Percentiles rank a stretch among this genome's conserved stretches.
phyloP scores from a whole-genome alignment of 2,888 invertebrate species.

The Pristionchus fissidentatus region DNA sequence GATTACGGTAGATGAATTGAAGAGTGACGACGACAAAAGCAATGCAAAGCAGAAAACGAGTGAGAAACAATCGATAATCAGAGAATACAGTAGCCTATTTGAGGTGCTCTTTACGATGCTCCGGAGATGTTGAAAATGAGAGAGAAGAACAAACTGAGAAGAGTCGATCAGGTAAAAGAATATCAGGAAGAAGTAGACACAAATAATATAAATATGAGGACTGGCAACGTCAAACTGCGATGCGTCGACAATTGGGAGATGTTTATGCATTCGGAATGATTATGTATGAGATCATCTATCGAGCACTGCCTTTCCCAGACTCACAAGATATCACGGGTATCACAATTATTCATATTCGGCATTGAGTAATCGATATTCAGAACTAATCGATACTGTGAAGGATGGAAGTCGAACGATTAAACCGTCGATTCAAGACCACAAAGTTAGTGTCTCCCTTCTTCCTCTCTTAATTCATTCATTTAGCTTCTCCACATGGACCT shows the following conservation, averaged over 20 bases:
- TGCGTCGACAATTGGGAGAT: constrained; percentile 66
- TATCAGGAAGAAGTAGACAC: too few relatives aligned
- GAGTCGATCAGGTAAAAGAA: constrained; percentile 59
- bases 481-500: constrained; percentile 49
- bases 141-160: constrained; percentile 63
- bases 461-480: too few relatives aligned
- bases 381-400: constrained; percentile 60
- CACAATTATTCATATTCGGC: too few relatives aligned
- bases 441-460: constrained; percentile 53
- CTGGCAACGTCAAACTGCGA: not conserved
- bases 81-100: too few relatives aligned
- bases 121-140: constrained; percentile 73
- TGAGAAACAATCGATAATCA: constrained; percentile 45
- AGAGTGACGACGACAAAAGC: constrained; percentile 66
- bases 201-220: not conserved
- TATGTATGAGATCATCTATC: too few relatives aligned
- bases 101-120: constrained; percentile 63
- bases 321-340: constrained; percentile 62
- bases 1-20: constrained; percentile 60
- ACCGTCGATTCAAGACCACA: constrained; percentile 69
- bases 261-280: constrained; percentile 73
- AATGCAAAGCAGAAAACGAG: constrained; percentile 70
- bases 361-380: constrained; percentile 48
- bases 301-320: constrained; percentile 68
- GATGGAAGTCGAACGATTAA: constrained; percentile 64